A percentile compares a stretch with the other conserved stretches of the same genome.
Evolutionary conservation across 2,888 invertebrate genomes (phyloP).

Genomic region (Drosophila flavopinicola): DNA sequence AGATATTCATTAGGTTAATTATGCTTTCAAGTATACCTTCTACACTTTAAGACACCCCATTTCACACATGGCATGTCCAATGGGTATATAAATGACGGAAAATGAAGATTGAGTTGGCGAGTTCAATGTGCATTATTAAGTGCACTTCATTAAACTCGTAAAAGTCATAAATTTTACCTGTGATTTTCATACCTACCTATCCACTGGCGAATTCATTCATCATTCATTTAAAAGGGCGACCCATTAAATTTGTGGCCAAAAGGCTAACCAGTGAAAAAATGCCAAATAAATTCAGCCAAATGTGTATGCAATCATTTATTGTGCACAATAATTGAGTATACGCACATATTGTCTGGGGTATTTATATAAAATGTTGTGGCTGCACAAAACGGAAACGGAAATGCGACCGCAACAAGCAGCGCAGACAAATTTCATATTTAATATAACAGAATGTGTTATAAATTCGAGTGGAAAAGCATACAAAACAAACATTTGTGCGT

Average conservation of each 20-base stretch:
- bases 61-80: rapidly evolving
- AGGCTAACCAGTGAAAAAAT: constrained; percentile 16
- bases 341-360: constrained; percentile 12
- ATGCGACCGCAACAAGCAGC: constrained; percentile 45
- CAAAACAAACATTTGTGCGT: constrained; percentile 43
- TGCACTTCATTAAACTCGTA: constrained; percentile 33
- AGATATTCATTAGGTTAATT: too few species aligned
- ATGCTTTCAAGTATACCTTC: too few species aligned
- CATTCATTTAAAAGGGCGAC: constrained; percentile 33
- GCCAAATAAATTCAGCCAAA: constrained; percentile 67
- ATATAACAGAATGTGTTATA: constrained; percentile 14
- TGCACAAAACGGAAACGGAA: constrained; percentile 64
- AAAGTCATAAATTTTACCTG: constrained; percentile 1
- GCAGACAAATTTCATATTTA: constrained; percentile 39
- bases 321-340: constrained; percentile 28
- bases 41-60: background rate
- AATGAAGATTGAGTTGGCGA: background rate
- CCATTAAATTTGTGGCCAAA: constrained; percentile 44
- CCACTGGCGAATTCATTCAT: constrained; percentile 11
- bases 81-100: background rate
- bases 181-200: constrained; percentile 16
- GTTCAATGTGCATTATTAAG: constrained; percentile 33
- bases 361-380: constrained; percentile 42
- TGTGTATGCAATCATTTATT: constrained; percentile 55
- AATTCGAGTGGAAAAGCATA: constrained; percentile 27